These are phyloP conservation scores for Glomeris marginata DNA, from an alignment of 2,888 invertebrate species.

Conservation along the genomic window DNA sequence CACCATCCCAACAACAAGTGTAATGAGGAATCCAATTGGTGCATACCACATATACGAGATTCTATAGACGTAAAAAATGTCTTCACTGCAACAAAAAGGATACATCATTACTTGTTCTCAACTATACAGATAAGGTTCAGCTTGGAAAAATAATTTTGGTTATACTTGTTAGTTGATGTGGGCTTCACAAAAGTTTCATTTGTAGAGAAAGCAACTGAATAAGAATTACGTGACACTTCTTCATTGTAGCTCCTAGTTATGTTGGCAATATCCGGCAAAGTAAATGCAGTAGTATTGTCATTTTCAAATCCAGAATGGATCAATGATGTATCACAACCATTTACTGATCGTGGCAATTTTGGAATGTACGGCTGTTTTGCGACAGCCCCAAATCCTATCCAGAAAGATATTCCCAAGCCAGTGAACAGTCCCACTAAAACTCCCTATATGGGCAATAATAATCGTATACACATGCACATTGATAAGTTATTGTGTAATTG, in stretches of 20 bases:
- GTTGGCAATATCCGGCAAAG: too few species aligned
- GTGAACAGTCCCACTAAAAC: constrained; percentile 46
- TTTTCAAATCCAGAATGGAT: too few species aligned
- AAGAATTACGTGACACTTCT: too few species aligned
- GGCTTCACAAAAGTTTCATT: too few species aligned
- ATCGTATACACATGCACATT: constrained; percentile 9
- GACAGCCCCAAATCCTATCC: constrained; percentile 72
- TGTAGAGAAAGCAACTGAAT: too few species aligned
- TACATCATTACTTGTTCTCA: too few species aligned
- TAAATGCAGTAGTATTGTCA: too few species aligned
- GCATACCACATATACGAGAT: constrained; percentile 38
- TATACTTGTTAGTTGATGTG: too few species aligned
- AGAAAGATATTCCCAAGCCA: constrained; percentile 53
- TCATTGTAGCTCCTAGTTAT: too few species aligned
- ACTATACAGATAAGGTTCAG: too few species aligned
- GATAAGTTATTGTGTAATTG: neutral
- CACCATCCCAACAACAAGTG: constrained; percentile 21
- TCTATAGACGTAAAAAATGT: constrained; percentile 26
- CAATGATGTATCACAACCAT: constrained; percentile 15
- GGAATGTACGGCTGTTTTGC: constrained; percentile 40
- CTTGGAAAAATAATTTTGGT: too few species aligned
- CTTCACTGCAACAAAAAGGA: constrained; percentile 9
- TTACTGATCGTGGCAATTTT: constrained; percentile 17
- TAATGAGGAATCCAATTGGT: constrained; percentile 27
- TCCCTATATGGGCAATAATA: constrained; percentile 38